Percentiles rank a stretch among this genome's conserved stretches.
Evolutionary conservation across 2,888 invertebrate genomes (phyloP).

Genomic region (Idaea dimidiata): DNA sequence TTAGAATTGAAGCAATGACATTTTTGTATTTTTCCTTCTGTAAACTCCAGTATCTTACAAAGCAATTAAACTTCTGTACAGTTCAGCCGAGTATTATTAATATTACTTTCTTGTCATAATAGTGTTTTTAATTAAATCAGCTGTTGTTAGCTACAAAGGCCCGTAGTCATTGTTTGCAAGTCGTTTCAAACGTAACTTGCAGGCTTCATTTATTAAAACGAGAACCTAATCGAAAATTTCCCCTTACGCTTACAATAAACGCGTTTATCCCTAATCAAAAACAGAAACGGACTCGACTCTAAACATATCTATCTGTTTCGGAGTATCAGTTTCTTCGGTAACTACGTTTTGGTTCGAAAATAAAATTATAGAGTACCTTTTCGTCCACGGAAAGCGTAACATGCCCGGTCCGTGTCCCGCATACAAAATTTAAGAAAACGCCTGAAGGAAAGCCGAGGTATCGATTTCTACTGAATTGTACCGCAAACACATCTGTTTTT

Average conservation of each 20-base stretch:
- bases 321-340: conserved; percentile 73
- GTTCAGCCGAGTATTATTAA: background rate
- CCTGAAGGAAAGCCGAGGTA: conserved; percentile 45
- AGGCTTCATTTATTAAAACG: conserved; percentile 5
- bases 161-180: background rate
- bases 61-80: background rate
- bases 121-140: background rate
- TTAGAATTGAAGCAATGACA: background rate
- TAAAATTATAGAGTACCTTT: conserved; percentile 80
- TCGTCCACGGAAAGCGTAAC: conserved; percentile 71
- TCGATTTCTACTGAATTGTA: conserved; percentile 59
- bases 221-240: conserved; percentile 8
- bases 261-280: conserved; percentile 50
- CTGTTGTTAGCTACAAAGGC: background rate
- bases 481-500: conserved; percentile 46
- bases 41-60: background rate
- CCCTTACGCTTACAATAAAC: conserved; percentile 34
- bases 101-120: background rate
- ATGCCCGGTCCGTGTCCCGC: conserved; percentile 58
- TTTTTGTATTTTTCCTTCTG: background rate
- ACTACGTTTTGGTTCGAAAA: conserved; percentile 77
- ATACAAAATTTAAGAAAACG: conserved; percentile 56
- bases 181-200: background rate
- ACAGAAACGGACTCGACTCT: conserved; percentile 38
- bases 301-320: conserved; percentile 23